Base-by-base conservation (phyloP, 2,888 invertebrate species). In the Tyria jacobaeae region DNA sequence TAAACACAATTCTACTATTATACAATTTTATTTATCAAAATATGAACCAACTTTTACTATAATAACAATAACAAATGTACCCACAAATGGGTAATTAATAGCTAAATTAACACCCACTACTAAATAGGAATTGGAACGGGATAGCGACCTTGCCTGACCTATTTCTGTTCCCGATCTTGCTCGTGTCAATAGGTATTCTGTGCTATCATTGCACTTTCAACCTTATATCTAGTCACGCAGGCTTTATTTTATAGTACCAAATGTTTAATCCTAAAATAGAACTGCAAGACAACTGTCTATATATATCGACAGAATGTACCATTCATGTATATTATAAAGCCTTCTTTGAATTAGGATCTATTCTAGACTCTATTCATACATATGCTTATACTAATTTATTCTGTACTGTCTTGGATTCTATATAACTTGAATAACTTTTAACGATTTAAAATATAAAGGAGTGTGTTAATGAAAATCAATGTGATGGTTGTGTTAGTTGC, bases 141-240 rank as follows among this genome's bases (percentile, higher is more conserved):
- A 87, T 82, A 79, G 71, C 82, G 82, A 87, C 89, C 86, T 78
- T 80, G 75, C 70, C 78, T 89, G 91, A 90, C 91, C 91, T 81
- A 91, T 90, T 91, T 91, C 84, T 83, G 78, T 75, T 79, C 78
- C 79, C 83, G 78, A 83, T 82, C 79, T 81, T 75, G 57, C 76
- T 79, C 82, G 84, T 89, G 87, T 90, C 89, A 88, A 79, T 78
- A 80, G 76, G 70, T 66, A 54, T 52, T 15, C 12, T 49, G 35
- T 24, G 12, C 48, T 3, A 21, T 37, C 61, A 69, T 31, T 50
- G 47, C 47, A 81, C 81, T 69, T 62, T 68, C 48, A 73, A 73
- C 81, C 63, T 69, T 85, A 78, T 47, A 0, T 0, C 2, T 0
- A 12, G 1, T 0, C 0, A 0, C 0, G 35, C 78, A 80, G 66